Conservation (phyloP, 1,140 invertebrate genomes). For the Lordiphosa mommai region DNA sequence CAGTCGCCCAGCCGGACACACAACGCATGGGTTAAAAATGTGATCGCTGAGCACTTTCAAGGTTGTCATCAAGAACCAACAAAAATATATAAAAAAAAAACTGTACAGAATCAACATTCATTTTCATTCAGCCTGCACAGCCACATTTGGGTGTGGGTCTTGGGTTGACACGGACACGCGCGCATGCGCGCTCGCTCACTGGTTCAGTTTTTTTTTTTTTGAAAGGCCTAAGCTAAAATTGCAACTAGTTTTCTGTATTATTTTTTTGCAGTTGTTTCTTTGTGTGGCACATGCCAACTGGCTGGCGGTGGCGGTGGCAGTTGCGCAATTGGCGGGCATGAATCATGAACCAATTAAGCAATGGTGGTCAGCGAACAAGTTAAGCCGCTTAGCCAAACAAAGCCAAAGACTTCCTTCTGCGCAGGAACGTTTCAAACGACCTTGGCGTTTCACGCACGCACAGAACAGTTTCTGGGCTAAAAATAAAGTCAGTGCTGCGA, state of each 20-base stretch:
- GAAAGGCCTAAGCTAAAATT: constrained; percentile 35
- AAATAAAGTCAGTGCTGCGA: constrained; percentile 38
- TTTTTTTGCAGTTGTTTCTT: not conserved
- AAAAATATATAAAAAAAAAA: constrained; percentile 21
- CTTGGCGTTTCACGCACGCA: constrained; percentile 56
- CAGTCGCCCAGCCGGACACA: constrained; percentile 27
- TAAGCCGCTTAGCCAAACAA: constrained; percentile 62
- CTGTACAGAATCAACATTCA: constrained; percentile 3
- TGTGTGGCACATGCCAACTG: constrained; percentile 54
- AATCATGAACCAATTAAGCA: constrained; percentile 61
- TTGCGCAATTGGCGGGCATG: constrained; percentile 59
- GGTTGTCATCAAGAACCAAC: constrained; percentile 61
- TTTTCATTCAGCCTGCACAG: not conserved
- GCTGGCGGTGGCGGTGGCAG: not conserved
- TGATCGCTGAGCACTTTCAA: constrained; percentile 55
- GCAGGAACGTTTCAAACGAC: constrained; percentile 23
- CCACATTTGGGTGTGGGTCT: constrained; percentile 30
- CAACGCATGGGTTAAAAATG: constrained; percentile 46
- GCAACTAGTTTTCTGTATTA: constrained; percentile 3
- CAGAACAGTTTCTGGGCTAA: constrained; percentile 61
- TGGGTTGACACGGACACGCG: constrained; percentile 11
- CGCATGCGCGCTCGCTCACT: not conserved
- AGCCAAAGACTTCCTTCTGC: constrained; percentile 63
- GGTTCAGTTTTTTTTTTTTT: constrained; percentile 30
- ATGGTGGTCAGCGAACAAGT: not conserved